phyloP scores from a whole-genome alignment of 2,888 invertebrate genomes.

The Amaurobius ferox region DNA sequence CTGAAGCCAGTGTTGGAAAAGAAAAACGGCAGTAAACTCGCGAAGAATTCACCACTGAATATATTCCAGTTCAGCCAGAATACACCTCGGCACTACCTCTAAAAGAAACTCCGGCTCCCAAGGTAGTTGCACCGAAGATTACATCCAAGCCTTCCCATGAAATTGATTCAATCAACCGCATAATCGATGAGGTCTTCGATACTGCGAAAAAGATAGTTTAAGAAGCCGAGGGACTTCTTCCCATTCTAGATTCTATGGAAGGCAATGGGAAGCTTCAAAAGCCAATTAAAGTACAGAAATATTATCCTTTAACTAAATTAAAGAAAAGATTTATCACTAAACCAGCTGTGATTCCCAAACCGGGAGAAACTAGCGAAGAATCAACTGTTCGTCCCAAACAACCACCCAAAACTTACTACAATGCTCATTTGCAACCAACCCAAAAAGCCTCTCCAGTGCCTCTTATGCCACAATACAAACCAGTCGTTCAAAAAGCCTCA shows the following conservation, averaged over 20 bases:
- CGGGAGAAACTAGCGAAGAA: background rate
- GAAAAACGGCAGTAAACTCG: background rate
- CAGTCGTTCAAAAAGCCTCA: too few species aligned
- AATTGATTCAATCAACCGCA: background rate
- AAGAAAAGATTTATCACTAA: constrained; percentile 18
- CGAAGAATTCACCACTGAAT: too few species aligned
- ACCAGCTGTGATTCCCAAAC: background rate
- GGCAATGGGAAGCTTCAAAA: background rate
- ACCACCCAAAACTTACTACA: too few species aligned
- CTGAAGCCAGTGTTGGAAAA: constrained; percentile 31
- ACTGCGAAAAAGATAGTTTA: constrained; percentile 36
- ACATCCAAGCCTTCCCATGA: background rate
- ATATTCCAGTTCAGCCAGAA: too few species aligned
- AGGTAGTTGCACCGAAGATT: too few species aligned
- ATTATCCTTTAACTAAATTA: background rate
- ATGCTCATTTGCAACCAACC: too few species aligned
- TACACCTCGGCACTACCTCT: background rate
- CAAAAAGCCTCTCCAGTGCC: too few species aligned
- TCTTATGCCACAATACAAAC: too few species aligned
- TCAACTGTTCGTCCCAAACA: too few species aligned
- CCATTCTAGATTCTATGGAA: background rate
- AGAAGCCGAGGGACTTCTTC: background rate
- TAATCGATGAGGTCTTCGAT: constrained; percentile 37
- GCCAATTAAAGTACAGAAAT: too few species aligned
- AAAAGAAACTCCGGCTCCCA: too few species aligned